Percentiles rank a stretch among this genome's conserved stretches.
Conservation (phyloP, 1,140 invertebrate species). For the Ostrea edulis region DNA sequence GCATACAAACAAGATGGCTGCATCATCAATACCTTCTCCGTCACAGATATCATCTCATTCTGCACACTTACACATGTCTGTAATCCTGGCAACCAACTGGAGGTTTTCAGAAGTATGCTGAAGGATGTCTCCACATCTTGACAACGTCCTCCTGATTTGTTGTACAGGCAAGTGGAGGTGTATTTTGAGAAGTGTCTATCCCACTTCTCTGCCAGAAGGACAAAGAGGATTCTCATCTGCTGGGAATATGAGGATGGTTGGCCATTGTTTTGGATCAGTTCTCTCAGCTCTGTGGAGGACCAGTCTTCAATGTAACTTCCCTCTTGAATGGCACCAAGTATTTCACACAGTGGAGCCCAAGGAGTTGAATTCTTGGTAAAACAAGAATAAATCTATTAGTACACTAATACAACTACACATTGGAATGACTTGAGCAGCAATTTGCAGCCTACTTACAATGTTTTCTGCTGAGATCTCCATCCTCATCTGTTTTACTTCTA, state of each 20-base stretch:
- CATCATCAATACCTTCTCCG: constrained; percentile 51
- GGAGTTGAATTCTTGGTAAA: constrained; percentile 60
- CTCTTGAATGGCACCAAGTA: constrained; percentile 55
- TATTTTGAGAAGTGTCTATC: constrained; percentile 58
- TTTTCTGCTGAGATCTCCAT: constrained; percentile 53
- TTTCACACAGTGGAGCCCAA: constrained; percentile 60
- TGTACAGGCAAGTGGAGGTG: constrained; percentile 52
- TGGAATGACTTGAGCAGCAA: background rate
- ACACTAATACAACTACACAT: background rate
- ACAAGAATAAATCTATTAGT: constrained; percentile 13
- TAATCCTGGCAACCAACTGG: constrained; percentile 69
- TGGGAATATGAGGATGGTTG: constrained; percentile 41
- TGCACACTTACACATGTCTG: constrained; percentile 46
- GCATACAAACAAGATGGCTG: constrained; percentile 64
- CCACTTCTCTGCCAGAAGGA: constrained; percentile 67
- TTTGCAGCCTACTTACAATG: constrained; percentile 57
- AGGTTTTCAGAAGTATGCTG: constrained; percentile 60
- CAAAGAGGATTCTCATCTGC: constrained; percentile 69
- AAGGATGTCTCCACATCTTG: constrained; percentile 64
- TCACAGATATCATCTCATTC: constrained; percentile 25
- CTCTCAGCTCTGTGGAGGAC: constrained; percentile 64
- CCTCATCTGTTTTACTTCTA: constrained; percentile 60
- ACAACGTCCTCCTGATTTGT: constrained; percentile 36
- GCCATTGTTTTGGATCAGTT: constrained; percentile 61
- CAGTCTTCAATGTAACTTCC: constrained; percentile 65